Percentiles rank a stretch among this genome's conserved stretches.
phyloP scores from a whole-genome alignment of 2,888 invertebrate genomes.

The Ochropleura plecta region DNA sequence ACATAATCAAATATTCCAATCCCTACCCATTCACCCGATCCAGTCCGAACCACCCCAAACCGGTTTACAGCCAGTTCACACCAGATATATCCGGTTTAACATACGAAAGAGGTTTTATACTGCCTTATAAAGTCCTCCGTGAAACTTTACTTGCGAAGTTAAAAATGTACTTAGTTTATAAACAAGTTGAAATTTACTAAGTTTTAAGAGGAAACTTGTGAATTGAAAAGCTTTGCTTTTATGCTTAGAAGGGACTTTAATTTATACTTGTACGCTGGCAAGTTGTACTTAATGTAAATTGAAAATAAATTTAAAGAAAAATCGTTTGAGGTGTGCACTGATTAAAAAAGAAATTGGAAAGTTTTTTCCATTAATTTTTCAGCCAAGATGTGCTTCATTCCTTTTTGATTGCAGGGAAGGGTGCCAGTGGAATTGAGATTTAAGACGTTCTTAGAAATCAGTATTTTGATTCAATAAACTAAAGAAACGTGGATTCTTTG shows the following conservation, averaged over 20 bases:
- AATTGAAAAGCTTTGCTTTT: conserved; percentile 57
- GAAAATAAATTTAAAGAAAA: conserved; percentile 27
- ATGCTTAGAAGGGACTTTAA: conserved; percentile 32
- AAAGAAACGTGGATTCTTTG: background rate
- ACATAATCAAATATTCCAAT: conserved; percentile 50
- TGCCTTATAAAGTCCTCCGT: conserved; percentile 50
- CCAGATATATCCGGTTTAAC: conserved; percentile 63
- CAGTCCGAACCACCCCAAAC: conserved; percentile 36
- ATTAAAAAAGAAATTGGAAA: conserved; percentile 30
- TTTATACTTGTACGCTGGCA: conserved; percentile 28
- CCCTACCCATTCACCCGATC: conserved; percentile 30
- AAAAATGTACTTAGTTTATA: conserved; percentile 63
- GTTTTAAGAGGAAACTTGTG: conserved; percentile 52
- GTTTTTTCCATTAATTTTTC: conserved; percentile 15
- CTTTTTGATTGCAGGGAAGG: background rate
- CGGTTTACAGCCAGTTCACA: conserved; percentile 50
- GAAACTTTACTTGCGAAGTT: conserved; percentile 49
- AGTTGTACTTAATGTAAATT: conserved; percentile 17
- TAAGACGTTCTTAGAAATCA: background rate
- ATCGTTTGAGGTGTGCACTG: background rate
- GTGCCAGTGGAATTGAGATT: background rate
- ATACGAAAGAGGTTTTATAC: conserved; percentile 45
- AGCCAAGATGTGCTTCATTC: background rate
- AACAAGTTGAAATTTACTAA: conserved; percentile 59
- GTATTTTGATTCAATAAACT: background rate